Evolutionary conservation across 2,797 vertebrate species (phyloP).

Genomic region (Phataginus tricuspis): DNA sequence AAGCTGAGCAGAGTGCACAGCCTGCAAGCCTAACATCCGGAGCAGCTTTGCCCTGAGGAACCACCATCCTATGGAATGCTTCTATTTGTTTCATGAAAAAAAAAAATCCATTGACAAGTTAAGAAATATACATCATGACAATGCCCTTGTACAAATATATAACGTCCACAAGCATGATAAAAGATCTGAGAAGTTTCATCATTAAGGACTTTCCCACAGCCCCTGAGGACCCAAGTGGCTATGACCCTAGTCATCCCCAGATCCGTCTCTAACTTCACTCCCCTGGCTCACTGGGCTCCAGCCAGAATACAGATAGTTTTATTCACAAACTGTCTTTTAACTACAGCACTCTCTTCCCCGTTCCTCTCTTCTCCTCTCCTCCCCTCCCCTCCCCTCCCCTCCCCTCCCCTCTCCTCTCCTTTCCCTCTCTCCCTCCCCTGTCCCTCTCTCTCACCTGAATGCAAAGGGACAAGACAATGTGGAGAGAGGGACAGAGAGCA

Average conservation of each 20-base stretch:
- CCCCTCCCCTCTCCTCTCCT: not conserved
- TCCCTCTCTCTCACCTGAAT: not conserved
- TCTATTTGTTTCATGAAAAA: not conserved
- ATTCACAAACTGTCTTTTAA: not conserved
- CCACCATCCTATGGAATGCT: not conserved
- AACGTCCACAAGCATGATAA: not conserved
- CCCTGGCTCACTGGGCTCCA: too few relatives aligned
- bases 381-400: accelerated
- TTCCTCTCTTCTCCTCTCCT: not conserved
- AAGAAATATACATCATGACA: not conserved
- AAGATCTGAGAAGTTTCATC: not conserved
- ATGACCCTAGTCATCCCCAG: too few relatives aligned
- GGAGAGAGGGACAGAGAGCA: not conserved
- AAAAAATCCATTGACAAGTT: not conserved
- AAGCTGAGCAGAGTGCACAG: not conserved
- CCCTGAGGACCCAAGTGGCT: too few relatives aligned
- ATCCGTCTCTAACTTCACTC: too few relatives aligned
- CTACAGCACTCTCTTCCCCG: not conserved
- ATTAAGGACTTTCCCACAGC: not conserved
- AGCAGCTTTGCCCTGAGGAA: not conserved
- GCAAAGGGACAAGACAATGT: not conserved
- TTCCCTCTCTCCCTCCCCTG: not conserved
- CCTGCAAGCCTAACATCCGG: not conserved
- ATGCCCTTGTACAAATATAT: not conserved
- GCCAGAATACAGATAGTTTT: too few relatives aligned